Evolutionary conservation across 2,797 vertebrate species (phyloP).

Genomic region (Kryptolebias ocellatus): DNA sequence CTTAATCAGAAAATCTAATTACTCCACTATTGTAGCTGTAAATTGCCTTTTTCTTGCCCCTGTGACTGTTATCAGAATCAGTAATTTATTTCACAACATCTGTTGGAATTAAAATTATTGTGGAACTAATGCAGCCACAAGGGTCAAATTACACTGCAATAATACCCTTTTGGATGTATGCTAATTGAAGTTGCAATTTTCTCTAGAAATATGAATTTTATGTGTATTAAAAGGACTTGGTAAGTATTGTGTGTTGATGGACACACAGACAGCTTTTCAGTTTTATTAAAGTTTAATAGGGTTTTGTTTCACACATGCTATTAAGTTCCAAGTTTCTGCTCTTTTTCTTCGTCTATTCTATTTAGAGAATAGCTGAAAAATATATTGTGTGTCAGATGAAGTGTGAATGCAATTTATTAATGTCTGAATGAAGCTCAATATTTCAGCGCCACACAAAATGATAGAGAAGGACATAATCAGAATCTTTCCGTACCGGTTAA

Average conservation of each 20-base stretch:
- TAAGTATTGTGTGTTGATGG: conserved; percentile 52
- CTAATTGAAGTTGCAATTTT: conserved; percentile 78
- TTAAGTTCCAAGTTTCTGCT: conserved; percentile 20
- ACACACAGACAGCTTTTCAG: conserved; percentile 25
- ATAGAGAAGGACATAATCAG: conserved; percentile 25
- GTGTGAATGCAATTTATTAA: conserved; percentile 1
- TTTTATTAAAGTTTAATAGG: conserved; percentile 37
- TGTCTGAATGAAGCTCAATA: conserved; percentile 17
- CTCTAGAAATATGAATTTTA: conserved; percentile 53
- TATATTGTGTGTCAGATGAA: conserved; percentile 3
- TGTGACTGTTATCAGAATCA: conserved; percentile 62
- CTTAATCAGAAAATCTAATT: conserved; percentile 83
- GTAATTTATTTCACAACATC: conserved; percentile 74
- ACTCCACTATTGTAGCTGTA: conserved; percentile 74
- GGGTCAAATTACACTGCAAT: conserved; percentile 80
- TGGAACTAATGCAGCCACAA: conserved; percentile 79
- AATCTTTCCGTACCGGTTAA: conserved; percentile 22
- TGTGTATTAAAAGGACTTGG: conserved; percentile 51
- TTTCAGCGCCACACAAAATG: conserved; percentile 3
- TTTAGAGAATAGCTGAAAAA: conserved; percentile 4
- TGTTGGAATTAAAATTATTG: conserved; percentile 78
- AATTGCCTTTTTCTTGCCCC: conserved; percentile 76
- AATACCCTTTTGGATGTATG: conserved; percentile 72
- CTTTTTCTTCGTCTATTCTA: conserved; percentile 5
- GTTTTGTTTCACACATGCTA: conserved; percentile 30